Base-by-base conservation (phyloP, 2,797 vertebrate genomes). In the Oceanodroma leucorhoa region DNA sequence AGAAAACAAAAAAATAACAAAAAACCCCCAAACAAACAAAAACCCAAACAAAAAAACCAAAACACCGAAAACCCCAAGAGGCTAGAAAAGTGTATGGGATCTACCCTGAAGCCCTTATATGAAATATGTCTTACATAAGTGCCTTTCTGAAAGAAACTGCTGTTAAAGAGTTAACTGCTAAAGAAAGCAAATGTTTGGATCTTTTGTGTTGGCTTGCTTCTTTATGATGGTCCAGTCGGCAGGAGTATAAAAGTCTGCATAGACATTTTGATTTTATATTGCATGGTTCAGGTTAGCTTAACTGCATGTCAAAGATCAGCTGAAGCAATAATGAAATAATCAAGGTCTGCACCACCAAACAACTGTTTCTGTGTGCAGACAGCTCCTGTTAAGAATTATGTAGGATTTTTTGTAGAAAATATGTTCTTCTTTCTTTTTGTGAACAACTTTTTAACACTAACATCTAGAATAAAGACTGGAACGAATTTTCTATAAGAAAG, bases 321-420 rank as follows among this genome's bases (percentile, higher is more conserved):
- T 48, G 41, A 87, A 87, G 24, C 24, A 83, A 60, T 27, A n/a
- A 24, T 73, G 79, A 73, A 92, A 88, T 53, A 62, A 84, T 90
- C 40, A 60, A 27, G 22, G 54, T 51, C 17, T 8, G 5, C 0
- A 7, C 6, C 32, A 75, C 12, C 24, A 61, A 89, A 38, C 3
- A 30, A 58, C 5, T 2, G 1, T 14, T 69, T 67, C n/a, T 30
- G 10, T 66, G 8, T 45, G 30, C 43, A 79, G 55, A 32, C 26
- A 77, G n/a, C 7, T 76, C 16, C 36, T n/a, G 14, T 26, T 61
- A 48, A 84, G 24, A 55, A 66, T 69, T 55, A 55, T 11, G 11
- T 24, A 64, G 14, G 20, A 26, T 41, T 69, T 91, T 87, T 17
- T 6, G 10, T 36, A 77, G 40, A 76, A 90, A 57, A 41, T 62